Evolutionary conservation across 2,888 invertebrate species (phyloP), one percentile per base, ranked within the genome.

Genomic region (Unio pictorum): DNA sequence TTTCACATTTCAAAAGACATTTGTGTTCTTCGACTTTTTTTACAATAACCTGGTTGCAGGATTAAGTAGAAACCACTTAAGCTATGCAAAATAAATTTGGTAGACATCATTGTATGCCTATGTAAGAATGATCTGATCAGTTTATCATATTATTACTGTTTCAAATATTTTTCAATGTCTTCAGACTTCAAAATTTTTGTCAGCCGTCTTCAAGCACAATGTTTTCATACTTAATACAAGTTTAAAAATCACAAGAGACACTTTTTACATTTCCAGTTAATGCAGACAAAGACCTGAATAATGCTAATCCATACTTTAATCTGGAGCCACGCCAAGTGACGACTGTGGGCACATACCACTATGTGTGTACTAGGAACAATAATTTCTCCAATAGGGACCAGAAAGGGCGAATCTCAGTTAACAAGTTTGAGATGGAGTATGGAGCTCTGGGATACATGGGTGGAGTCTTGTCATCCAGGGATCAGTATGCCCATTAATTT

Each of bases 341-440:
- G 0, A 70, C 74, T 56, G 54, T 75, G 4, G 88, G 88, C 1
- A 84, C 83, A 2, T 87, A 84, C 73, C 86, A 89, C 65, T 89
- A 86, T 73, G 84, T 90, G 83, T 84, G 85, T 66, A 89, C 89
- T 2, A 80, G 89, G 57, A 90, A 90, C 80, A 90, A 90, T 74
- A 86, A 89, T 78, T 90, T 90, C 80, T 86, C 89, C 8, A 90
- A 89, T 72, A 76, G 89, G 18, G 88, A 88, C 71, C 90, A 90
- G 83, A 90, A 90, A 73, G 89, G 86, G 1, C 75, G 85, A 45
- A 71, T 90, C 18, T 78, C 84, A 28, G 84, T 84, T 4, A 68
- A 74, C 18, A 68, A 76, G 3, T 71, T 72, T 66, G 75, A 73
- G 0, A 70, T 80, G 7, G 72, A 61, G 11, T 72, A 78, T 17